Conservation (phyloP, 2,113 vertebrate genomes). For the Cygnus atratus region DNA sequence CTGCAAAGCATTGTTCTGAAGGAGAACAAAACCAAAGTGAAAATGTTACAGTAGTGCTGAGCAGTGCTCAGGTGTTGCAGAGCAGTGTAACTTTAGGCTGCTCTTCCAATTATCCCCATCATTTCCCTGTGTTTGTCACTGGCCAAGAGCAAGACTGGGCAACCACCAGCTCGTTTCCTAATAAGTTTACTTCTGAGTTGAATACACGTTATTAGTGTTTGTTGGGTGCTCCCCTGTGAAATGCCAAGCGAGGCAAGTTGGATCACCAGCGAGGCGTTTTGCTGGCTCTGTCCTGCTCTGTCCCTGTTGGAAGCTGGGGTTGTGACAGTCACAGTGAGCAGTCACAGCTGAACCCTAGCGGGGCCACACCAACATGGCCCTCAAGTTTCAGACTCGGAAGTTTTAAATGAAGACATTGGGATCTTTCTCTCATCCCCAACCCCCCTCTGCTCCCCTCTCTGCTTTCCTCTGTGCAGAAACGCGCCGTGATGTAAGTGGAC, state of each 20-base stretch:
- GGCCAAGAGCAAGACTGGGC: background rate
- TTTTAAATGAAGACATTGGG: background rate
- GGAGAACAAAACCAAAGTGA: background rate
- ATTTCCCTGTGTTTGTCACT: background rate
- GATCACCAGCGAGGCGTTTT: background rate
- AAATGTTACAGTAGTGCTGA: background rate
- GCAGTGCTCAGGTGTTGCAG: background rate
- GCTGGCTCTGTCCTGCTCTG: background rate
- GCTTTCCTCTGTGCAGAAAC: conserved; percentile 18
- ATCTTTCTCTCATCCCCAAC: background rate
- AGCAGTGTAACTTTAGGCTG: background rate
- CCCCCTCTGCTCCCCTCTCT: background rate
- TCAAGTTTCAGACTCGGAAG: background rate
- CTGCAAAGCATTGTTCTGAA: background rate
- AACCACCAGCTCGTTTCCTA: background rate
- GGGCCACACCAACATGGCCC: background rate
- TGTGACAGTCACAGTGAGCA: background rate
- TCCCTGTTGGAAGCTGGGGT: background rate
- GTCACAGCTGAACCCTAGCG: background rate
- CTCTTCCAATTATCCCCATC: background rate
- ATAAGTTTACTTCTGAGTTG: background rate
- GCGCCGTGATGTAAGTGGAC: conserved; percentile 69
- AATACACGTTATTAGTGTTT: background rate
- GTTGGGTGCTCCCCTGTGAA: background rate
- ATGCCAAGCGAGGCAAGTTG: background rate